phyloP scores from a whole-genome alignment of 2,113 vertebrate genomes.

The Podarcis muralis region DNA sequence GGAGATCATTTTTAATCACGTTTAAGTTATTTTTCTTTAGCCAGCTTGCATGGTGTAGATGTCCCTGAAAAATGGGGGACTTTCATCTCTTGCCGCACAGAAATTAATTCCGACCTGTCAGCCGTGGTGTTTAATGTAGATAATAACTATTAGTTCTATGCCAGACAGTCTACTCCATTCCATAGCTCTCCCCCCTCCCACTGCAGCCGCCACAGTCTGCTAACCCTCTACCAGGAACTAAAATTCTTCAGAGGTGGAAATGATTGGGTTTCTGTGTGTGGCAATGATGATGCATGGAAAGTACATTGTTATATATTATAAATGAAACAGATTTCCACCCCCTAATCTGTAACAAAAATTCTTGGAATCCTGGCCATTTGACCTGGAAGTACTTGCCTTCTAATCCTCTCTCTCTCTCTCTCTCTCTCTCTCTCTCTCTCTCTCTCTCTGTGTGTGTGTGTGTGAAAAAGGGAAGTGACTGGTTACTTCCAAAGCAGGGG shows the following conservation, averaged over 20 bases:
- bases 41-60: conserved; percentile 11
- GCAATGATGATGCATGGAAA: neutral
- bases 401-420: too few species aligned
- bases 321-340: neutral
- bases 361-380: neutral
- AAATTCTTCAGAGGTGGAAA: neutral
- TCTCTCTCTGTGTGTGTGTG: too few species aligned
- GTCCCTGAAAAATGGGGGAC: conserved; percentile 66
- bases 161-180: conserved; percentile 49
- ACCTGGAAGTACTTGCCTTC: neutral
- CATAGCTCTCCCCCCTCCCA: neutral
- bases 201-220: conserved; percentile 34
- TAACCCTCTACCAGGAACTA: neutral
- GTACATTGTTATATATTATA: neutral
- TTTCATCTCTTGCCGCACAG: conserved; percentile 56
- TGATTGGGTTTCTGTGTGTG: neutral
- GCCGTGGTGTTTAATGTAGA: conserved; percentile 60
- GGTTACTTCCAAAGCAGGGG: neutral
- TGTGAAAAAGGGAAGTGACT: neutral
- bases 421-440: too few species aligned
- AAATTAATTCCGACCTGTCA: conserved; percentile 68
- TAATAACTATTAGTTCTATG: conserved; percentile 68
- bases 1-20: conserved; percentile 66
- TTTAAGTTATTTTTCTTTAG: conserved; percentile 57
- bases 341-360: neutral